A percentile compares a stretch with the other conserved stretches of the same genome.
Conservation (phyloP, 64 coral and sea anemone species). For the Porites lutea region DNA sequence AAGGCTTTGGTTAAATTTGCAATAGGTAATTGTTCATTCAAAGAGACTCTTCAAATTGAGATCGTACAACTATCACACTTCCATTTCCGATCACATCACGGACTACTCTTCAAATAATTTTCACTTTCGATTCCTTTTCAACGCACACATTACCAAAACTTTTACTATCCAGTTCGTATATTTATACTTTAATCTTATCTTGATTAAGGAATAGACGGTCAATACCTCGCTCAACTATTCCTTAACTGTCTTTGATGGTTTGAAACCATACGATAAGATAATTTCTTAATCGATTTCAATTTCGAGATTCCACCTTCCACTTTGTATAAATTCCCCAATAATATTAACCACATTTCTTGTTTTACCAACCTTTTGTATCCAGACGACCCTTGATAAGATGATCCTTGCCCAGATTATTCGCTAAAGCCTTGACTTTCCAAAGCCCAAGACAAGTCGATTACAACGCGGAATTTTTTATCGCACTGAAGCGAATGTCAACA, state of each 20-base stretch:
- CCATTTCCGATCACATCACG: too few relatives aligned
- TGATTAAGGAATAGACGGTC: constrained; percentile 2
- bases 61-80: too few relatives aligned
- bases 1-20: too few relatives aligned
- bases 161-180: too few relatives aligned
- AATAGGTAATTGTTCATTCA: too few relatives aligned
- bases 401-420: neutral
- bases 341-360: neutral
- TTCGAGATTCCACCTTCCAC: neutral
- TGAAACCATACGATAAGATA: too few relatives aligned
- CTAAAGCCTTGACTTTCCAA: neutral
- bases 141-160: neutral
- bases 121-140: neutral
- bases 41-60: too few relatives aligned
- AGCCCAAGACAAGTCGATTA: neutral
- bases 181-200: neutral
- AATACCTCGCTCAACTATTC: neutral
- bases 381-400: neutral
- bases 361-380: constrained; percentile 14
- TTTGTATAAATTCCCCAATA: neutral
- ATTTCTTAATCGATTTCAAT: too few relatives aligned
- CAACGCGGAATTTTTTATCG: neutral
- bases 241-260: neutral
- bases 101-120: too few relatives aligned
- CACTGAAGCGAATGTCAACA: neutral